Evolutionary conservation across 2,888 invertebrate species (phyloP), one percentile per base, ranked within the genome.

Genomic region (Pristionchus japonicus): DNA sequence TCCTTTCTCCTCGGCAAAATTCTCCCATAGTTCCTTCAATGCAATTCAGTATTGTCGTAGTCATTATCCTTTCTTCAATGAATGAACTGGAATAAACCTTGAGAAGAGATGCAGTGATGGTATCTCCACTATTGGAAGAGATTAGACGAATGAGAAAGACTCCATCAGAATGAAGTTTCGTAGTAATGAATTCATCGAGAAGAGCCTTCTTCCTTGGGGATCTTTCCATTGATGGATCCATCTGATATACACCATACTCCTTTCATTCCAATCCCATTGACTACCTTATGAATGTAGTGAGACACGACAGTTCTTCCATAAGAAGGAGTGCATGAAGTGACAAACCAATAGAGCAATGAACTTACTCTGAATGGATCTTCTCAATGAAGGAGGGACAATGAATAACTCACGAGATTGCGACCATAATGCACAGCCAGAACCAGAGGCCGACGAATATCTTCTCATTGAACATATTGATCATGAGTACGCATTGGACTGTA

Each of bases 391-490:
- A 43, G 23, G 27, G 27, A 13, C 27, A 80, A 17, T 6, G n/a
- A 67, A n/a, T n/a, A 31, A 88, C 87, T 23, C 20, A 90, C 88
- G 91, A 92, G 15, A 90, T 57, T 11, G 91, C 89, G 34, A 92
- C 91, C 74, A 94, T 88, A 70, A 93, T 52, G 61, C 91, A 91
- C 84, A 94, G 91, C 93, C 94, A 94, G 91, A 92, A 94, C 94
- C 94, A 94, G 3, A 94, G 90, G 67, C 92, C 92, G 31, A 94
- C 91, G 90, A 94, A 94, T n/a, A n/a, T n/a, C n/a, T n/a, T n/a
- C n/a, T n/a, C n/a, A n/a, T n/a, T n/a, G n/a, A n/a, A n/a, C n/a
- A 92, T 93, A 90, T 93, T 93, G 89, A 93, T 93, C 93, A 94
- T 93, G 77, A 94, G 89, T 52, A 94, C 94, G 88, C 94, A 94